Evolutionary conservation across 2,113 vertebrate genomes (phyloP), one percentile per base, ranked within the genome.

Genomic region (Cololabis saira): DNA sequence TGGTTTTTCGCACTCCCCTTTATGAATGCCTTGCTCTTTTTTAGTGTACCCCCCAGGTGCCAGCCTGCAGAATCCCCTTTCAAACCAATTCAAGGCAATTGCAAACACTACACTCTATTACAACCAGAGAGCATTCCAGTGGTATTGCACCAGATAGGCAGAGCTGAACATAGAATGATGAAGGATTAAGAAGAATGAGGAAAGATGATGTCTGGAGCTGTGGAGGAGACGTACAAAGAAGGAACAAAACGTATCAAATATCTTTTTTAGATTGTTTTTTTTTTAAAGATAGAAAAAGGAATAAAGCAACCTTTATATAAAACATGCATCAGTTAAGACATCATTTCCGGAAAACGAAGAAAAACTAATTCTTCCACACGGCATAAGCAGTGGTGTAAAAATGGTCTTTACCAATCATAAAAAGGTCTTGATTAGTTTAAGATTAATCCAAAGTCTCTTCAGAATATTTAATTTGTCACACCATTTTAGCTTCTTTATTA

Each of bases 1-100:
- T 87, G 87, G 73, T 85, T 88, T 87, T 88, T 76, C 85, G 82
- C 85, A 85, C 88, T 83, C 84, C 78, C 67, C 87, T 85, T 87
- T 89, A 82, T 90, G 85, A 90, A 89, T 72, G 85, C 81, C 76
- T 88, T 93, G 90, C 88, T 91, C 87, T 92, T 90, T 89, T 91
- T 88, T 89, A 83, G 72, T 80, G 69, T 72, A 64, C 74, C 87
- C 87, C 87, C 83, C 80, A 91, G 87, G 83, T 91, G 81, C 76
- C 80, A 59, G 78, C 83, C 80, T 76, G 81, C 75, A 85, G 85
- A 91, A 90, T 83, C 71, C 83, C 76, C 81, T 81, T 91, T 92
- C 83, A 89, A 75, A 73, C 27, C 80, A 71, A 74, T 87, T 91
- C 76, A 89, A 81, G 79, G 77, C 82, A 70, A 91, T 88, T 55